Percentiles rank a stretch among this genome's conserved stretches.
phyloP scores from a whole-genome alignment of 2,797 vertebrate genomes.

The Silurus aristotelis region DNA sequence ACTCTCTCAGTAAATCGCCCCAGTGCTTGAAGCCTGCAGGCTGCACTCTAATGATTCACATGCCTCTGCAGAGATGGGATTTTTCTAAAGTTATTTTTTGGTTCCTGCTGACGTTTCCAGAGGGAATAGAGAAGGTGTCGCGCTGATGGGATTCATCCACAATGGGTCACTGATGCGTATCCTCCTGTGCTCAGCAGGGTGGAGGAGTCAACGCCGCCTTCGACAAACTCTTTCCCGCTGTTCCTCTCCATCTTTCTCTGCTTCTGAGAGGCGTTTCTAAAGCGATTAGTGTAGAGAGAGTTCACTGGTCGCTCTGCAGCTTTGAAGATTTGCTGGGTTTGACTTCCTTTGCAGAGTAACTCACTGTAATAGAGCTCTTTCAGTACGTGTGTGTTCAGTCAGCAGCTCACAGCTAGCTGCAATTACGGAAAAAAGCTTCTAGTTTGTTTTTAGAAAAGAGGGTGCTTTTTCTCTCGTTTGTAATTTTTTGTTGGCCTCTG shows the following conservation, averaged over 20 bases:
- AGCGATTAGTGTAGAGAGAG: constrained; percentile 46
- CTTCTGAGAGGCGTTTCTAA: constrained; percentile 51
- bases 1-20: constrained; percentile 29
- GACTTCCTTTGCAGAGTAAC: constrained; percentile 35
- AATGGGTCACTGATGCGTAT: constrained; percentile 50
- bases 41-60: constrained; percentile 32
- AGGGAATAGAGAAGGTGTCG: constrained; percentile 47
- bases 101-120: constrained; percentile 38
- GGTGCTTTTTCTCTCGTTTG: not conserved
- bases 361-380: constrained; percentile 29
- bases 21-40: constrained; percentile 29
- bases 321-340: constrained; percentile 50
- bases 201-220: constrained; percentile 42
- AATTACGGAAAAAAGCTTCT: constrained; percentile 1
- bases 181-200: constrained; percentile 48
- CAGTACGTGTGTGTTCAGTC: constrained; percentile 24
- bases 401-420: constrained; percentile 20
- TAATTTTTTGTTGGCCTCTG: not conserved
- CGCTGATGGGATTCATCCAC: constrained; percentile 50
- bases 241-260: constrained; percentile 25
- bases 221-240: constrained; percentile 16
- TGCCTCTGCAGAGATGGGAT: constrained; percentile 30
- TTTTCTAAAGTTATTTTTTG: constrained; percentile 1
- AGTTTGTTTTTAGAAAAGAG: not conserved
- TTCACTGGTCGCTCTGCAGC: constrained; percentile 34